Base-by-base conservation (phyloP, 1,140 invertebrate species). In the Papilio polyxenes region DNA sequence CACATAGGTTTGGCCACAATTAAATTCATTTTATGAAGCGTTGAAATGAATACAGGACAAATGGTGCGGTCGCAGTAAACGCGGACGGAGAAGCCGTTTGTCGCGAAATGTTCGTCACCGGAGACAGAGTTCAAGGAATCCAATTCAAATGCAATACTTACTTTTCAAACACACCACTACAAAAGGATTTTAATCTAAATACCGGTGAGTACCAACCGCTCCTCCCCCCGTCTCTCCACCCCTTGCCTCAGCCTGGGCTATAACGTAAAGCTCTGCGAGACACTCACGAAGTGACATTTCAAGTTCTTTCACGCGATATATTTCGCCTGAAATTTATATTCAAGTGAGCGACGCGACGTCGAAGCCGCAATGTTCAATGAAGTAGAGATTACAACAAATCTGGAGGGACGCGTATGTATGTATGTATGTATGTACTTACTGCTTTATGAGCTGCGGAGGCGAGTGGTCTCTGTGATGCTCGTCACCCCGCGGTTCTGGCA, bases 91-190 rank as follows among this genome's bases (percentile, higher is more conserved):
- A 31, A 31, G 23, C 23, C 23, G 23, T 31, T 31, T 31, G 23
- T 31, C 23, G 23, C 23, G 23, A 31, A 31, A 31, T 31, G 23
- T 31, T 31, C 23, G 0, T 31, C 23, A 31, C 10, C 15, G 7
- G 8, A 20, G 59, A 23, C 15, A 62, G 0, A 1, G 4, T 62
- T 23, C 20, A 62, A 62, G 20, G 59, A 62, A 62, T 23, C 59
- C n/a, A 62, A 23, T 20, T 59, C 20, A 62, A 62, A 62, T 62
- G 59, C 59, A 62, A 62, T 62, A 62, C 20, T 62, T 62, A 62
- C 20, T 62, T 62, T 62, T 62, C n/a, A 62, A 62, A 20, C 8
- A 62, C 59, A 23, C 6, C 20, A 20, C 9, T 62, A 17, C 4
- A 53, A 5, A 17, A 53, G 15, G 7, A n/a, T 23, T 62, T 62